Percentiles rank a stretch among this genome's conserved stretches.
phyloP scores from a whole-genome alignment of 2,113 vertebrate genomes.

The Solenodon paradoxus region DNA sequence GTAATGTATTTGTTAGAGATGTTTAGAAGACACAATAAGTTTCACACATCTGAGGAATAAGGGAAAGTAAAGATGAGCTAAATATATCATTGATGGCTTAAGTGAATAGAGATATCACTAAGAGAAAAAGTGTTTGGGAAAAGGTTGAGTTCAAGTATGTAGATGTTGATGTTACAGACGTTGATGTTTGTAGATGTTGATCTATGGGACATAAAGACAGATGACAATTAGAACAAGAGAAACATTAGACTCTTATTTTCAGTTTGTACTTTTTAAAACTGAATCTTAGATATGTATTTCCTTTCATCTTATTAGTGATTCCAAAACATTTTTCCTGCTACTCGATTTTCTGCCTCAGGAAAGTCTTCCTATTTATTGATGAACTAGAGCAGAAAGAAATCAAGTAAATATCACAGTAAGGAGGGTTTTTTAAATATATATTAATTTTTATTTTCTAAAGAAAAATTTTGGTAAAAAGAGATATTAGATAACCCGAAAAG shows the following conservation, averaged over 20 bases:
- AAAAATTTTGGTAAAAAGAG: neutral
- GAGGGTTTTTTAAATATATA: neutral
- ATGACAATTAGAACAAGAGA: neutral
- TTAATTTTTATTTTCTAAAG: neutral
- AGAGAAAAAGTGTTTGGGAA: neutral
- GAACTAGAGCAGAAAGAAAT: neutral
- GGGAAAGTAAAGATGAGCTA: neutral
- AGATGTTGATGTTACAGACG: neutral
- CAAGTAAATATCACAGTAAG: neutral
- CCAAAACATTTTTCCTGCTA: constrained; percentile 16
- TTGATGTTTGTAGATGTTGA: neutral
- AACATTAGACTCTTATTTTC: neutral
- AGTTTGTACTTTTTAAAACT: neutral
- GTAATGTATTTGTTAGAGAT: neutral
- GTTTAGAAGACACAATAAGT: neutral
- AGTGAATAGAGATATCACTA: neutral
- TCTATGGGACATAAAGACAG: neutral
- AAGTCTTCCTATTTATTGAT: neutral
- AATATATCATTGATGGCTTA: neutral
- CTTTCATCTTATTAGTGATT: constrained; percentile 13
- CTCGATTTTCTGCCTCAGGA: neutral
- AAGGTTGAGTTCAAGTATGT: neutral
- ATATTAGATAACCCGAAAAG: neutral
- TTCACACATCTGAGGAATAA: neutral
- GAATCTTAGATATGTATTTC: neutral